phyloP scores from a whole-genome alignment of 1,140 invertebrate species.

The Aphis gossypii region DNA sequence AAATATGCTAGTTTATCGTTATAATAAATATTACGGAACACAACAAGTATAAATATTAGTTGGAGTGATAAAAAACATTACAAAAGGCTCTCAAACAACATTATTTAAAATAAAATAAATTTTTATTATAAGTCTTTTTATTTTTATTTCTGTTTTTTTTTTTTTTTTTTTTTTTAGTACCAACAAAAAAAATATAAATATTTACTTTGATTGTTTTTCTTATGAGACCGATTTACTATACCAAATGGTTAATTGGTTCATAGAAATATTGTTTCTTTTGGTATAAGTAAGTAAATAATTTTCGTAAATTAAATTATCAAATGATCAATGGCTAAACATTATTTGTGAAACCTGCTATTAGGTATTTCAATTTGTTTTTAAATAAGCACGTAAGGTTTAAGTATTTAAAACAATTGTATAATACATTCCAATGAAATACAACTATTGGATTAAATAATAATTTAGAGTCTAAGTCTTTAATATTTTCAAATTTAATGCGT shows the following conservation, averaged over 20 bases:
- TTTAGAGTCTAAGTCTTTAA: too few relatives aligned
- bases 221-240: background rate
- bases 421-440: too few relatives aligned
- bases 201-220: background rate
- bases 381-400: too few relatives aligned
- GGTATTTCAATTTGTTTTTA: too few relatives aligned
- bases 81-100: background rate
- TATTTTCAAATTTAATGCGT: too few relatives aligned
- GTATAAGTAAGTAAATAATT: background rate
- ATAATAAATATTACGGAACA: background rate
- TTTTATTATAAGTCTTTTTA: background rate
- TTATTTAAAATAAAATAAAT: background rate
- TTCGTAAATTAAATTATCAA: background rate
- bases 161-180: background rate
- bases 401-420: too few relatives aligned
- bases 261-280: too few relatives aligned
- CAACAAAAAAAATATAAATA: background rate
- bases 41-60: background rate
- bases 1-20: background rate
- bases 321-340: background rate
- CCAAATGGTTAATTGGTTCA: background rate
- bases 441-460: too few relatives aligned
- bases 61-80: background rate
- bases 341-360: background rate
- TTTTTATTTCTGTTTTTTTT: background rate